Evolutionary conservation across 2,888 invertebrate genomes (phyloP).

Genomic region (Nomada lathburiana): DNA sequence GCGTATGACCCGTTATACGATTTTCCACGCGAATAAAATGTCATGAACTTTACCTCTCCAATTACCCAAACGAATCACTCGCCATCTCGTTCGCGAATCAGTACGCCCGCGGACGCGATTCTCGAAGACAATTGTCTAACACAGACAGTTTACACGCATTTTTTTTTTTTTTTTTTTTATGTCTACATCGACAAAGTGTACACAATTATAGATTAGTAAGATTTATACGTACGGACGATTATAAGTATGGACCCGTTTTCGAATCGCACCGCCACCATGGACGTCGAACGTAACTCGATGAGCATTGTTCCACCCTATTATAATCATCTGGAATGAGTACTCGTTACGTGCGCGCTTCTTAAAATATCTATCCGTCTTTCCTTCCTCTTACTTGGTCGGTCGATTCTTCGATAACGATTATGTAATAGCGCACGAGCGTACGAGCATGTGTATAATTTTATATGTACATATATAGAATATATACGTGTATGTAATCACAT

Average conservation of each 20-base stretch:
- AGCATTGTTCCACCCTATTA: background rate
- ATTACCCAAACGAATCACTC: background rate
- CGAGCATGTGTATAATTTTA: conserved; percentile 35
- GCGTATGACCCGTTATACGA: background rate
- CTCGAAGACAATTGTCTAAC: conserved; percentile 24
- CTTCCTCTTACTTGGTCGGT: conserved; percentile 45
- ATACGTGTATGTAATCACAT: conserved; percentile 21
- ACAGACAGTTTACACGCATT: conserved; percentile 35
- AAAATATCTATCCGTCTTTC: conserved; percentile 10
- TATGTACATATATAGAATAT: conserved; percentile 38
- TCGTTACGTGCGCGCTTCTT: background rate
- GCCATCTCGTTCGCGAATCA: background rate
- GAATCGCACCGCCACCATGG: conserved; percentile 73
- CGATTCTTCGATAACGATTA: conserved; percentile 38
- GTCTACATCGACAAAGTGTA: conserved; percentile 42
- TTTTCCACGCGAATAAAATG: conserved; percentile 6
- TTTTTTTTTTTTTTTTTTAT: background rate
- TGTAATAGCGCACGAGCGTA: conserved; percentile 16
- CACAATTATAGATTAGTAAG: conserved; percentile 49
- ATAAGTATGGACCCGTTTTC: conserved; percentile 76
- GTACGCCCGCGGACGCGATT: background rate
- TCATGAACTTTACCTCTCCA: background rate
- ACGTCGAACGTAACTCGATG: conserved; percentile 46
- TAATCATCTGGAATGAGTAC: background rate
- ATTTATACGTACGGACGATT: conserved; percentile 52